Percentiles rank a stretch among this genome's conserved stretches.
Evolutionary conservation across 1,140 invertebrate genomes (phyloP).

Genomic region (Delia radicum): DNA sequence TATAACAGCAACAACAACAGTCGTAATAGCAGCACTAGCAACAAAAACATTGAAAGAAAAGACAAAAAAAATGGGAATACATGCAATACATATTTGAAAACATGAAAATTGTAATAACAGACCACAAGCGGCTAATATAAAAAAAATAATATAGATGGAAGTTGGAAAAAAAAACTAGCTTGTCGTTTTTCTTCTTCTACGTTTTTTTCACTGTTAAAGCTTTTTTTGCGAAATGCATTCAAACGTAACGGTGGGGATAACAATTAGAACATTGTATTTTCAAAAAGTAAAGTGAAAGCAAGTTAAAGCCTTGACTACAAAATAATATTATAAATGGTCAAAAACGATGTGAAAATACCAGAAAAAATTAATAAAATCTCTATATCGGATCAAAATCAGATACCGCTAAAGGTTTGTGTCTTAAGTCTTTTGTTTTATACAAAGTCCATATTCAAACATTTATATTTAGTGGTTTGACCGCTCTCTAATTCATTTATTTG

Average conservation of each 20-base stretch:
- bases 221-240: neutral
- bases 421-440: no score
- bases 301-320: neutral
- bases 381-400: no score
- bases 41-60: no score
- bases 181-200: neutral
- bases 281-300: neutral
- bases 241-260: neutral
- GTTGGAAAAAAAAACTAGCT: neutral
- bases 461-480: no score
- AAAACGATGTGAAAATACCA: no score
- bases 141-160: no score
- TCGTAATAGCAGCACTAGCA: neutral
- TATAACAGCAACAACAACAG: neutral
- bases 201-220: neutral
- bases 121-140: neutral
- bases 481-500: no score
- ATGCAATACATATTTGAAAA: neutral
- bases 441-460: no score
- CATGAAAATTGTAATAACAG: conserved; percentile 3
- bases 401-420: no score
- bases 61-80: no score
- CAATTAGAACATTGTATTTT: neutral
- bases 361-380: no score
- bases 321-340: neutral